Evolutionary conservation across 2,113 vertebrate species (phyloP).

Genomic region (Eudyptes chrysolophus): DNA sequence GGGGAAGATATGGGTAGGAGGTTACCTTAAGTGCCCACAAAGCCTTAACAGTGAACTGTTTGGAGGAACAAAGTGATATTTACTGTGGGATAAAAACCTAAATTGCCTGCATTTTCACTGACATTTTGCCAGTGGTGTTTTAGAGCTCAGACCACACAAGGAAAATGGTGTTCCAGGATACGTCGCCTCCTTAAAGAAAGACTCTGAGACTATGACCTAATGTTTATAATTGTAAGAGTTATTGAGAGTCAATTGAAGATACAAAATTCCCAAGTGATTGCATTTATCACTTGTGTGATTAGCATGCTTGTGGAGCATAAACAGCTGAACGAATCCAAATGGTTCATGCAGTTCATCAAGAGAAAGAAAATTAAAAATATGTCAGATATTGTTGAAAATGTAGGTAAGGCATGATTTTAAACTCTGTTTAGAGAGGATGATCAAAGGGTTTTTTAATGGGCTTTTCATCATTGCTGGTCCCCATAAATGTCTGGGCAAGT

Average conservation of each 20-base stretch:
- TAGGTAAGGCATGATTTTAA: slow-evolving; percentile 28
- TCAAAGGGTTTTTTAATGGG: slow-evolving; percentile 1
- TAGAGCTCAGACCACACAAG: slow-evolving; percentile 47
- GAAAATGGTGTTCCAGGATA: slow-evolving; percentile 43
- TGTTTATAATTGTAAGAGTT: slow-evolving; percentile 49
- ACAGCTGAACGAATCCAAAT: slow-evolving; percentile 17
- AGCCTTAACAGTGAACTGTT: background rate
- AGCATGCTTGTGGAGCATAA: slow-evolving; percentile 15
- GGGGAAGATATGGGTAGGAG: background rate
- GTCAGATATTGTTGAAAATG: background rate
- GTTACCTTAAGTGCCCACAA: background rate
- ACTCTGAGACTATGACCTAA: slow-evolving; percentile 52
- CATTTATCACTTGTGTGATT: slow-evolving; percentile 55
- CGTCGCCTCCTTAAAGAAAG: slow-evolving; percentile 16
- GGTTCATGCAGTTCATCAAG: background rate
- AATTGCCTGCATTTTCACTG: background rate
- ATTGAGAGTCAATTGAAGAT: slow-evolving; percentile 47
- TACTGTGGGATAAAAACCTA: slow-evolving; percentile 20
- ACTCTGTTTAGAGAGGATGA: background rate
- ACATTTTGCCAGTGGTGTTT: slow-evolving; percentile 40
- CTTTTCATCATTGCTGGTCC: slow-evolving; percentile 21
- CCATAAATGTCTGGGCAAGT: background rate
- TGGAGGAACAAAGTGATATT: background rate
- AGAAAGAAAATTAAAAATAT: background rate
- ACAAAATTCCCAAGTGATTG: slow-evolving; percentile 21